Conservation (phyloP, 2,888 invertebrate genomes). For the Diachrysia chrysitis region DNA sequence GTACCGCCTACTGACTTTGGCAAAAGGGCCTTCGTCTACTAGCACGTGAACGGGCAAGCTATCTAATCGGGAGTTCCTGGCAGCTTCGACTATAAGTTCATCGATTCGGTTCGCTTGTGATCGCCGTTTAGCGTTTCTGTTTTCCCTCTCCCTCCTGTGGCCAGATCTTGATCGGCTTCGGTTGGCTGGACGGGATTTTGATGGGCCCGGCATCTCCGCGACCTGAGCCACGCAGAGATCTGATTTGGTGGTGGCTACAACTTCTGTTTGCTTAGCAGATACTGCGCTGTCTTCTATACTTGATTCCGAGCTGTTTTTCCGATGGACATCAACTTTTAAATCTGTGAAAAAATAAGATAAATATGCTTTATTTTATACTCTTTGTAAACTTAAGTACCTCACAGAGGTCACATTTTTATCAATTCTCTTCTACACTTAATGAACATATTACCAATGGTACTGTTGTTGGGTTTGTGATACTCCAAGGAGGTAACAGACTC, state of each 20-base stretch:
- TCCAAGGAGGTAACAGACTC: constrained; percentile 91
- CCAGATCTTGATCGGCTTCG: constrained; percentile 75
- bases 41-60: constrained; percentile 80
- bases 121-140: constrained; percentile 75
- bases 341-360: constrained; percentile 86
- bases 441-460: constrained; percentile 90
- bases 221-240: constrained; percentile 80
- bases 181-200: constrained; percentile 74
- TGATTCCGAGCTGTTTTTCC: constrained; percentile 96
- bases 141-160: constrained; percentile 78
- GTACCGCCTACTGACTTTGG: constrained; percentile 82
- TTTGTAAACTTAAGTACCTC: too few species aligned
- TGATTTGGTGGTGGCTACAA: constrained; percentile 76
- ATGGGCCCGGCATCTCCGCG: constrained; percentile 72
- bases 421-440: not conserved
- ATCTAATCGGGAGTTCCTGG: constrained; percentile 72
- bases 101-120: constrained; percentile 78
- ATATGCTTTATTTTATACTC: not conserved
- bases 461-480: constrained; percentile 90
- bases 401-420: not conserved
- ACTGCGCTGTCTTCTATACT: constrained; percentile 92
- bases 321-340: constrained; percentile 97
- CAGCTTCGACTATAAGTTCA: constrained; percentile 78
- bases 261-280: constrained; percentile 80
- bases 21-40: constrained; percentile 84